phyloP scores from a whole-genome alignment of 92 coral and sea anemone genomes.

The Epizoanthus scotinus region DNA sequence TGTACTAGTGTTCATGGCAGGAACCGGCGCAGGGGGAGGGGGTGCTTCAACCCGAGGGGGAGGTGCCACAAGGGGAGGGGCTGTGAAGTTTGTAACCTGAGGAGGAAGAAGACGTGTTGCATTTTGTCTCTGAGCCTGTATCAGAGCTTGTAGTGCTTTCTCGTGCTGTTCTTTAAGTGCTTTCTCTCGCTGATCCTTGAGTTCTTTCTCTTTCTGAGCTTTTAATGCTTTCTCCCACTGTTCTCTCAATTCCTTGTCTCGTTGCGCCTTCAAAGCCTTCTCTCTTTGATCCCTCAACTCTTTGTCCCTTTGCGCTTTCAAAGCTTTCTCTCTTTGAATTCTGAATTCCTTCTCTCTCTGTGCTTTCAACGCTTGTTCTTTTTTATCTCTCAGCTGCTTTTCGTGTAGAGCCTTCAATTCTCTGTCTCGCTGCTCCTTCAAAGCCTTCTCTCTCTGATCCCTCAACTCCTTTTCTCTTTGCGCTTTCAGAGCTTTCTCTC shows the following conservation, averaged over 20 bases:
- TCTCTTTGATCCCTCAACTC: slow-evolving; percentile 10
- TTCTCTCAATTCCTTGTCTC: slow-evolving; percentile 1
- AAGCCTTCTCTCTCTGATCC: background rate
- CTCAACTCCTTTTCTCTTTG: background rate
- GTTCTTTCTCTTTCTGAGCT: slow-evolving; percentile 15
- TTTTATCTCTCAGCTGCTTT: slow-evolving; percentile 12
- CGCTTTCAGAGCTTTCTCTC: no score
- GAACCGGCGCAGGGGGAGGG: slow-evolving; percentile 19
- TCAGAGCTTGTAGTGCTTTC: slow-evolving; percentile 19
- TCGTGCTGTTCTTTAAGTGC: slow-evolving; percentile 18
- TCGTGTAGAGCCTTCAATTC: slow-evolving; percentile 20
- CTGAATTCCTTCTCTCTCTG: background rate
- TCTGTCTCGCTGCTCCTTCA: slow-evolving; percentile 17
- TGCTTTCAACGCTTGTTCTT: slow-evolving; percentile 12
- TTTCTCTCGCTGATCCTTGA: background rate
- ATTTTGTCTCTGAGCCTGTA: slow-evolving; percentile 34
- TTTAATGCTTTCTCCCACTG: slow-evolving; percentile 20
- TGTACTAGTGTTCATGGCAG: background rate
- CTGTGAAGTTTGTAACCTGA: slow-evolving; percentile 28
- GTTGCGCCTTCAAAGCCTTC: slow-evolving; percentile 5
- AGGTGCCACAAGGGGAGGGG: slow-evolving; percentile 19
- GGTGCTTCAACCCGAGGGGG: slow-evolving; percentile 9
- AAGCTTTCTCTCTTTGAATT: slow-evolving; percentile 12
- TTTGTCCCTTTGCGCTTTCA: slow-evolving; percentile 7
- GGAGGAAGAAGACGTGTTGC: slow-evolving; percentile 33